Evolutionary conservation across 2,888 invertebrate genomes (phyloP), one percentile per base, ranked within the genome.

Genomic region (Mimumesa dahlbomi): DNA sequence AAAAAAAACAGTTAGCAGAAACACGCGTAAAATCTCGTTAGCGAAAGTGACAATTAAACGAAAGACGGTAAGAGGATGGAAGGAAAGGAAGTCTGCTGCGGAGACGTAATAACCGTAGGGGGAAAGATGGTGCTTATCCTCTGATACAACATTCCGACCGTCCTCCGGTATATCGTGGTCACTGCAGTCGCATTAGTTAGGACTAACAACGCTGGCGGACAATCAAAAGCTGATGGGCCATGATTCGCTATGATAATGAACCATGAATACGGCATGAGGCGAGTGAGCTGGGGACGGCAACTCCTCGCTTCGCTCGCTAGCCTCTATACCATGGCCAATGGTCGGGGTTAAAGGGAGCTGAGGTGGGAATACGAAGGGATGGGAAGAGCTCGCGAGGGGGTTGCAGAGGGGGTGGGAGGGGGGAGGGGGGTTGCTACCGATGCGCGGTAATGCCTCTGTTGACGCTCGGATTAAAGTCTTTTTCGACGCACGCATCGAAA

Each of bases 241-340:
- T 89, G 89, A 89, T 89, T 89, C 89, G 88, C 88, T 89, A 89
- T 89, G 89, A 89, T 89, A 88, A 89, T 89, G 89, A 89, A 89
- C 85, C 88, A 89, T 89, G 88, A 89, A 89, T 89, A 86, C 78
- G 70, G 77, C 84, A 89, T 89, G 89, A 89, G 87, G 74, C 82
- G 82, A 87, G 88, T 80, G 86, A 83, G 85, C 84, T 84, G 87
- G 87, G 87, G 87, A 87, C 85, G 84, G 84, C 83, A 86, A 86
- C 85, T 87, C 86, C 85, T 87, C 87, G 87, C 86, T 86, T 86
- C 82, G 82, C 83, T 84, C 81, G 75, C 79, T 71, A 79, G 79
- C 78, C 71, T 84, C 69, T 76, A 82, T 83, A 72, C 66, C 71
- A 68, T 79, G 62, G 75, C 76, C 79, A 66, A 72, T 79, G 74